Evolutionary conservation across 2,797 vertebrate species (phyloP), one percentile per base, ranked within the genome.

Genomic region (Octomys mimax): DNA sequence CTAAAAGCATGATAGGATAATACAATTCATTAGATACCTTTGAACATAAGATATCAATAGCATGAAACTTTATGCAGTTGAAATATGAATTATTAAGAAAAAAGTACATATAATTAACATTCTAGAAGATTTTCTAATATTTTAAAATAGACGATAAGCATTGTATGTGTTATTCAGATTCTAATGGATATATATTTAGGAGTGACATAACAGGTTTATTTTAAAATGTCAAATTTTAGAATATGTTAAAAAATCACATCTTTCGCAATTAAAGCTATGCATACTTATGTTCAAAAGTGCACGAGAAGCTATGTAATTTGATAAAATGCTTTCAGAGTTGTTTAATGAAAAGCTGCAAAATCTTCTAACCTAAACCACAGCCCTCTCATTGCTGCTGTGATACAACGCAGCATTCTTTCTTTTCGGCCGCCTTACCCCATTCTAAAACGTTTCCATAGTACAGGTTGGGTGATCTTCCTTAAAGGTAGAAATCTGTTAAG

Each of bases 201-300:
- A 79, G 26, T 84, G 52, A 93, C 57, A 81, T 12, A 89, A 39
- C 26, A 96, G 96, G 81, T 92, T 94, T 77, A 92, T 61, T 90
- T 96, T 83, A 68, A 97, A 93, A 93, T 82, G 77, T 94, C 90
- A 96, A 93, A 92, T 90, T 79, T 75, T 85, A 83, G 24, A 93
- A 92, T 71, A 80, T 94, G 75, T 36, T 95, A 12, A 93, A 57
- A 95, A 96, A 64, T 86, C 84, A 87, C 39, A 87, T 91, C 21
- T 88, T 93, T 87, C 52, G 33, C 26, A 85, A 73, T 12, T 64
- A 87, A 92, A 97, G 73, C 59, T 64, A 88, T 61, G 52, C 93
- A 87, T 92, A 71, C 89, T 57, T 89, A 88, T 85, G 36, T 79
- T 92, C 57, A 46, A 82, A 92, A 81, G 24, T 73, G 81, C 33